phyloP scores from a whole-genome alignment of 1,140 invertebrate genomes.

The Bombus breviceps region DNA sequence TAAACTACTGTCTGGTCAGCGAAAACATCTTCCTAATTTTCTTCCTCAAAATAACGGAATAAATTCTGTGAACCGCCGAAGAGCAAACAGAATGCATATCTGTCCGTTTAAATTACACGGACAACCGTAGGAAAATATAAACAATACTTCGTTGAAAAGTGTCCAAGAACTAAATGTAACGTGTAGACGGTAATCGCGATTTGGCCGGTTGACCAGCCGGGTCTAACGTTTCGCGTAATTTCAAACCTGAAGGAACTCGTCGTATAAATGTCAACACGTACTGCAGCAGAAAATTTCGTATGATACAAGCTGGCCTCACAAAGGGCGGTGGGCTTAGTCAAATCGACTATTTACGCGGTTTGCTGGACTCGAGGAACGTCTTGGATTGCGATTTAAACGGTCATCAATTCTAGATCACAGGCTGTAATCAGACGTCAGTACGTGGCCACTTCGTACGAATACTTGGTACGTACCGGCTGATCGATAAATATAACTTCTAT shows the following conservation, averaged over 20 bases:
- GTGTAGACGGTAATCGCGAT: not conserved
- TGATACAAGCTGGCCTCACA: not conserved
- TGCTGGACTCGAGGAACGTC: not conserved
- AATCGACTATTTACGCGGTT: constrained; percentile 22
- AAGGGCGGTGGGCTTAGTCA: constrained; percentile 9
- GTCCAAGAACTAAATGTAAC: constrained; percentile 37
- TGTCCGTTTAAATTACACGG: constrained; percentile 8
- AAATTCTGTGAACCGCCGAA: not conserved
- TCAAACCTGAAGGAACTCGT: constrained; percentile 20
- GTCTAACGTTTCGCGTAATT: constrained; percentile 30
- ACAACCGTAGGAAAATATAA: constrained; percentile 33
- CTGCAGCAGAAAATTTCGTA: constrained; percentile 22
- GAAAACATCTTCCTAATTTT: not conserved
- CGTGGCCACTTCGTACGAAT: constrained; percentile 25
- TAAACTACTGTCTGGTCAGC: not conserved
- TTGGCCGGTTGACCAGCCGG: not conserved
- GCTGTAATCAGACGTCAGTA: constrained; percentile 27
- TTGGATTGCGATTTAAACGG: constrained; percentile 36
- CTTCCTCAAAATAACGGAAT: constrained; percentile 30
- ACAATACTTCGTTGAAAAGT: constrained; percentile 34
- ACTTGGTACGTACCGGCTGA: constrained; percentile 1
- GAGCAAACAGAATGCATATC: not conserved
- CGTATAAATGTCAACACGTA: constrained; percentile 35
- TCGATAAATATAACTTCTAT: constrained; percentile 51
- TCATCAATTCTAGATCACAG: constrained; percentile 44